Percentiles rank a stretch among this genome's conserved stretches.
These are phyloP conservation scores for Noctilio leporinus DNA, from an alignment of 2,113 vertebrate species.

Conservation along the genomic window DNA sequence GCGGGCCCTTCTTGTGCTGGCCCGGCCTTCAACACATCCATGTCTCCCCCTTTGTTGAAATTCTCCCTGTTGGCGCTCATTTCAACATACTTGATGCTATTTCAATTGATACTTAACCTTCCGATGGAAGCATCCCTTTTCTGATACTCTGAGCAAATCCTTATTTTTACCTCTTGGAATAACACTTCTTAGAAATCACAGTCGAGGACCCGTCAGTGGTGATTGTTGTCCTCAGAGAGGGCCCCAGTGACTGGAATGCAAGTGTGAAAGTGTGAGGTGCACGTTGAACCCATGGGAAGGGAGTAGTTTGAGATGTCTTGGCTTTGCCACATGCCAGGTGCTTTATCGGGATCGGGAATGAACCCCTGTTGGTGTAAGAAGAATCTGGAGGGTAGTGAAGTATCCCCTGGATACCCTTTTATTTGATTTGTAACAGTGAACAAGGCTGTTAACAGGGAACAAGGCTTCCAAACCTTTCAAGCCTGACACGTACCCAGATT, in stretches of 20 bases:
- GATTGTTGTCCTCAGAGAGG: background rate
- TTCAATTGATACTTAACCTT: background rate
- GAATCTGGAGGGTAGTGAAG: background rate
- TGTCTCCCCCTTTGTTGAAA: background rate
- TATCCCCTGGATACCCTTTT: slow-evolving; percentile 24
- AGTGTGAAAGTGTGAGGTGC: background rate
- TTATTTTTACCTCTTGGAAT: background rate
- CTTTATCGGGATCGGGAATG: background rate
- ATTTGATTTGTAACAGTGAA: slow-evolving; percentile 17
- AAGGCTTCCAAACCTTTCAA: background rate
- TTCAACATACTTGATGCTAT: background rate
- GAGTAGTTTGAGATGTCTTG: background rate
- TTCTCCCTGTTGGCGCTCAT: background rate
- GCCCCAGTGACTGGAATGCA: background rate
- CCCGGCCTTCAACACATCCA: background rate
- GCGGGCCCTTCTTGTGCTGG: background rate
- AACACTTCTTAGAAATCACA: background rate
- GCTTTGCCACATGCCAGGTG: background rate
- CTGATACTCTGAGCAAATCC: background rate
- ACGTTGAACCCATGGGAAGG: background rate
- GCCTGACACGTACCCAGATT: background rate
- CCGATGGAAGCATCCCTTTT: background rate
- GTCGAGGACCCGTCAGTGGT: background rate
- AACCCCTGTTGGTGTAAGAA: background rate
- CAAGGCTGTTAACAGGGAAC: background rate